Conservation (phyloP, 2,797 vertebrate species). For the Chloroceryle amazona region DNA sequence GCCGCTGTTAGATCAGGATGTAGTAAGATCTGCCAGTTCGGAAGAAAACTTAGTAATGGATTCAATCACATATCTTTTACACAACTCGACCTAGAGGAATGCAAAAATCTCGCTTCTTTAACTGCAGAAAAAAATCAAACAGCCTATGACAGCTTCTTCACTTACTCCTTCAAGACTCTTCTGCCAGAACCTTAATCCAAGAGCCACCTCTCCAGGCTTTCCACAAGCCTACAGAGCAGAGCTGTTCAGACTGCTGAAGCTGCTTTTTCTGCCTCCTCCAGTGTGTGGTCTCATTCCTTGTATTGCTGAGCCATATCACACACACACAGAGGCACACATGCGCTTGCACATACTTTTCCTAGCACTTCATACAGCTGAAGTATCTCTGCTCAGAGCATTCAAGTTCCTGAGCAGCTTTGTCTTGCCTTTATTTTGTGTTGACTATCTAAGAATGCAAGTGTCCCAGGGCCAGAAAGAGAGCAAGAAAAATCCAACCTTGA, state of each 20-base stretch:
- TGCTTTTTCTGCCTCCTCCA: not conserved
- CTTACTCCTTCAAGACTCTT: not conserved
- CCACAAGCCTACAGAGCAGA: not conserved
- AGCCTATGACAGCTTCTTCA: not conserved
- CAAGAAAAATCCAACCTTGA: not conserved
- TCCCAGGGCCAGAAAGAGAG: not conserved
- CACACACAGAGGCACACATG: not conserved
- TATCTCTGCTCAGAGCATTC: not conserved
- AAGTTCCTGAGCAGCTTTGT: not conserved
- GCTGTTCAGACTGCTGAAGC: not conserved
- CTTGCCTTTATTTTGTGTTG: slow-evolving; percentile 1
- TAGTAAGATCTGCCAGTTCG: not conserved
- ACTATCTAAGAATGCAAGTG: not conserved
- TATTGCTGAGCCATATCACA: not conserved
- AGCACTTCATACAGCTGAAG: not conserved
- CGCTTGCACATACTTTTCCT: not conserved
- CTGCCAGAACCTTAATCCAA: slow-evolving; percentile 22
- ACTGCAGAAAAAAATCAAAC: not conserved
- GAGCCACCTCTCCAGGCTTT: not conserved
- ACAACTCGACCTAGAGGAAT: not conserved
- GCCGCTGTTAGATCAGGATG: not conserved
- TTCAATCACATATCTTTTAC: not conserved
- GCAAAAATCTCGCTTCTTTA: not conserved
- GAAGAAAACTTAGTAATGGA: not conserved
- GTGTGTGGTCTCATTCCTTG: not conserved